Conservation (phyloP, 2,797 vertebrate species). For the Notamacropus eugenii region DNA sequence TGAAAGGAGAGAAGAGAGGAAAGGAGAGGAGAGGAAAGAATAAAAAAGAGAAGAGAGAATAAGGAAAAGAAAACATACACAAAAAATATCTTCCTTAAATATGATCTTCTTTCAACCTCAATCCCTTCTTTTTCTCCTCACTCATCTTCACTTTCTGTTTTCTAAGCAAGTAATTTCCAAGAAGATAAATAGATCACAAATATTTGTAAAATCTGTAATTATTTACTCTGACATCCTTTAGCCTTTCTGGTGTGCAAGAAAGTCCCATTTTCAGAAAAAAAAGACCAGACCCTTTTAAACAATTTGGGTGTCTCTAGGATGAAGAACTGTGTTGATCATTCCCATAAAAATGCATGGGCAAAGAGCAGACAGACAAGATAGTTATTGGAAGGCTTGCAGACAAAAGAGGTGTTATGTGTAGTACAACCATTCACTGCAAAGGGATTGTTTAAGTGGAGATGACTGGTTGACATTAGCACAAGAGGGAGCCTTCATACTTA, state of each 20-base stretch:
- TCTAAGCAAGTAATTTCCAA: conserved; percentile 41
- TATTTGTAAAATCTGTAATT: conserved; percentile 40
- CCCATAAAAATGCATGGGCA: conserved; percentile 73
- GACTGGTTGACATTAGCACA: conserved; percentile 66
- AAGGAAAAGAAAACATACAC: neutral
- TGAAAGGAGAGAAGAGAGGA: too few relatives aligned
- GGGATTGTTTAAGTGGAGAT: conserved; percentile 79
- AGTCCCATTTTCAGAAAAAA: conserved; percentile 62
- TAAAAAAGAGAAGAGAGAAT: too few relatives aligned
- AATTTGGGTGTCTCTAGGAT: conserved; percentile 57
- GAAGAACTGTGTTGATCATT: conserved; percentile 61
- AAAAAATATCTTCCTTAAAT: neutral
- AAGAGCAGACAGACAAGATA: conserved; percentile 64
- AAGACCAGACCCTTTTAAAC: conserved; percentile 57
- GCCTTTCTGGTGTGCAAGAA: conserved; percentile 59
- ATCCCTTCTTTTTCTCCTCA: neutral
- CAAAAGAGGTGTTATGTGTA: conserved; percentile 78
- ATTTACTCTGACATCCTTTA: conserved; percentile 50
- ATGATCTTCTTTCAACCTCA: neutral
- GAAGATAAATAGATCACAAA: conserved; percentile 25
- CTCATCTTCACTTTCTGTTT: conserved; percentile 28
- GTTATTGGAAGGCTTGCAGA: conserved; percentile 37
- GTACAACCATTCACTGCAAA: conserved; percentile 78
- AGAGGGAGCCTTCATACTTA: conserved; percentile 74
- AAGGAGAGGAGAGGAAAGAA: too few relatives aligned